Conservation (phyloP, 2,113 vertebrate genomes). For the Phoxinus phoxinus region DNA sequence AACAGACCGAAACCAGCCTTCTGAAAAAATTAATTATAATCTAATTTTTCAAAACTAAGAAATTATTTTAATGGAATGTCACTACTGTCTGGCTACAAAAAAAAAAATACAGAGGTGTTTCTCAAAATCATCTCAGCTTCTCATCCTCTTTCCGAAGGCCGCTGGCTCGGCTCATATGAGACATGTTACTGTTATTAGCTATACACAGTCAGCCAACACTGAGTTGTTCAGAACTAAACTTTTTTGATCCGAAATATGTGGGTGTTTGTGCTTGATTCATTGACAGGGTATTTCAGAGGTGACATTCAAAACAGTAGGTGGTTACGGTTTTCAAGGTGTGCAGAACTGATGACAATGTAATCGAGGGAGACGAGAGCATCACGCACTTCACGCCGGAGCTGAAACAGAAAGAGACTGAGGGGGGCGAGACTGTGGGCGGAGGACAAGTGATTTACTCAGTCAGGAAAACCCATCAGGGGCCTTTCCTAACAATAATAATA, state of each 20-base stretch:
- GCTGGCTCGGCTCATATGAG: not conserved
- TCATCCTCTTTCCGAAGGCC: not conserved
- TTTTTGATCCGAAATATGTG: conserved; percentile 6
- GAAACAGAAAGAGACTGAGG: conserved; percentile 14
- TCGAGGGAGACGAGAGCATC: conserved; percentile 34
- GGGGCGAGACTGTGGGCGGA: not conserved
- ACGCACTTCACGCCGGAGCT: not conserved
- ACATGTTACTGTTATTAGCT: not conserved
- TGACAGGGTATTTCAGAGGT: conserved; percentile 36
- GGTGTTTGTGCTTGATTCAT: conserved; percentile 16
- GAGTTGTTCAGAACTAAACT: not conserved
- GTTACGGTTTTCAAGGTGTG: conserved; percentile 6
- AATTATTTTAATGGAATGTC: too few species aligned
- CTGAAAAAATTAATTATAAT: not conserved
- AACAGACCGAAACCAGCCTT: not conserved
- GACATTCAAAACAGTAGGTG: conserved; percentile 2
- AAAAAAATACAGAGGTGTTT: too few species aligned
- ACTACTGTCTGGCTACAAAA: too few species aligned
- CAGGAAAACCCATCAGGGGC: conserved; percentile 18
- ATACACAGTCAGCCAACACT: not conserved
- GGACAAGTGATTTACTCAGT: not conserved
- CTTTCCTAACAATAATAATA: conserved; percentile 10
- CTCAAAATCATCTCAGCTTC: not conserved
- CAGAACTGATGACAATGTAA: conserved; percentile 1
- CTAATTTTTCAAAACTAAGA: too few species aligned